Percentiles rank a stretch among this genome's conserved stretches.
Evolutionary conservation across 2,113 vertebrate species (phyloP).

Genomic region (Phylloscopus whistleri): DNA sequence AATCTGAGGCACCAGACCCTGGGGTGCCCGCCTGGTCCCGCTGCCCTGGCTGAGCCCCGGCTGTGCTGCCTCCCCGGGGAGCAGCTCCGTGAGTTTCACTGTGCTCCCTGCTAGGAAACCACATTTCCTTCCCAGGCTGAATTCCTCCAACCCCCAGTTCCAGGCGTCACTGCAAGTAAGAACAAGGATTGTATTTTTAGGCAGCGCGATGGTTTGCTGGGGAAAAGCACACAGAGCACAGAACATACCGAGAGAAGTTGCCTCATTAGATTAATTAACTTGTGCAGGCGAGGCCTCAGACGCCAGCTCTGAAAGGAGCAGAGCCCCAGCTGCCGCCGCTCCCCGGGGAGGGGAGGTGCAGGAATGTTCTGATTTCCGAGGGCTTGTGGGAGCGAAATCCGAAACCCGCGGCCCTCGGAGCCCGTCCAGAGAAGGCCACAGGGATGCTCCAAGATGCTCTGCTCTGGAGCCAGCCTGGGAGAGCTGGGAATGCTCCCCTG

Average conservation of each 20-base stretch:
- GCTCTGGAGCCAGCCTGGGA: background rate
- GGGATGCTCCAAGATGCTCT: background rate
- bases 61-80: background rate
- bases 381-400: background rate
- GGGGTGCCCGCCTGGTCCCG: no score
- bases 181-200: slow-evolving; percentile 56
- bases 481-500: background rate
- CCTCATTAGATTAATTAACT: slow-evolving; percentile 62
- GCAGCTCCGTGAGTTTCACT: background rate
- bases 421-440: background rate
- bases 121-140: background rate
- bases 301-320: background rate
- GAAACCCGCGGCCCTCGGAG: background rate
- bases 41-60: background rate
- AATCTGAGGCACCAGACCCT: no score
- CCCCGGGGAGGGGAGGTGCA: background rate
- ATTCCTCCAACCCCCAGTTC: slow-evolving; percentile 7
- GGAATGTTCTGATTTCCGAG: accelerated
- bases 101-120: background rate
- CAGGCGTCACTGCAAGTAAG: slow-evolving; percentile 7
- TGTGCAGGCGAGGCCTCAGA: background rate
- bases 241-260: background rate
- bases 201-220: slow-evolving; percentile 19
- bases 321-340: background rate
- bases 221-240: background rate